Base-by-base conservation (phyloP, 2,797 vertebrate species). In the Dryobates pubescens region DNA sequence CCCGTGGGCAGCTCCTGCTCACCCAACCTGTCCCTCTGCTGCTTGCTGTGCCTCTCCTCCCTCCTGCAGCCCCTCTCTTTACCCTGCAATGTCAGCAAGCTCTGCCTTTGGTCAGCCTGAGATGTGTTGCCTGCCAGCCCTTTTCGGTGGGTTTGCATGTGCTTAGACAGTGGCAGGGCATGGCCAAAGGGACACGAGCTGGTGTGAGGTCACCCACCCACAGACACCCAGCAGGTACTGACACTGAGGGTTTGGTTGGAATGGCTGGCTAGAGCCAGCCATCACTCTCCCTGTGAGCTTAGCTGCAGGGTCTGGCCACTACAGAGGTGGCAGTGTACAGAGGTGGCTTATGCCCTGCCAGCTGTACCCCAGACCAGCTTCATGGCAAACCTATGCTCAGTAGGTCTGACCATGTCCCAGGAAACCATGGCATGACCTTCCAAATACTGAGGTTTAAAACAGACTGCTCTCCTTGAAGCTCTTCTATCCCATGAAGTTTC, bases 381-480 rank as follows among this genome's bases (percentile, higher is more conserved):
- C 0, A 0, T 54, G 45, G 71, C n/a, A 71, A 17, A 30, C 17
- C 3, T 1, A 13, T 45, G 27, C 38, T 17, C 41, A 13, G 12
- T 27, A 62, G 49, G 17, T 57, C 34, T 27, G 17, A 29, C 56
- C 2, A 2, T 38, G 27, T 56, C 63, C 38, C 5, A 5, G 41
- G 45, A 73, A 51, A 34, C n/a, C 18, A 2, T 13, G 27, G 30
- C 27, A 9, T 82, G 38, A 70, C 10, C 10, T 51, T 56, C 30
- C 17, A 38, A 30, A 34, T 18, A 30, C 32, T 38, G 41, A 65
- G 27, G 7, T 65, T 56, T 17, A 34, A n/a, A 90, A 72, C 26
- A 89, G 82, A 18, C 29, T 95, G 85, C 88, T 96, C 53, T 93
- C 13, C 5, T 93, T 87, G 94, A 82, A 92, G 84, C 57, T 89